Evolutionary conservation across 2,888 invertebrate genomes (phyloP), one percentile per base, ranked within the genome.

Genomic region (Ditula angustiorana): DNA sequence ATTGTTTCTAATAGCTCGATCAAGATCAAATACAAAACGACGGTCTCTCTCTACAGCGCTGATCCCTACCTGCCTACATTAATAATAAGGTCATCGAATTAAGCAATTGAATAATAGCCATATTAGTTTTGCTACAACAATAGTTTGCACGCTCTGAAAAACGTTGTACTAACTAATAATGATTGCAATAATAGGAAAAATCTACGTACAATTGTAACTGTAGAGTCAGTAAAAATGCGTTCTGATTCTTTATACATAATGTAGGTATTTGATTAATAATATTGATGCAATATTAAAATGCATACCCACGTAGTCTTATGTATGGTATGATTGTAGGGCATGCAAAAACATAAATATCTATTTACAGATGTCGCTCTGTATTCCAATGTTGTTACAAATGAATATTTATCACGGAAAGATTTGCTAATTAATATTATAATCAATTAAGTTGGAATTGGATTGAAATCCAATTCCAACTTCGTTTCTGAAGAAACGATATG

Each of bases 271-370:
- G 10, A 55, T 55, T 5, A 21, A 55, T 19, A 56, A 19, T 13
- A 19, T 47, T 13, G 7, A 26, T 35, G 10, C 37, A 26, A 37
- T 47, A 47, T 47, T 49, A 55, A 56, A 61, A 56, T 56, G 55
- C 61, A 55, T 61, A 37, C 37, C 61, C 47, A 56, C 61, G 28
- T 37, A 10, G 41, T 2, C 35, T 16, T 55, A 46, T 24, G 19
- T 41, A 56, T 62, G 56, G 41, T 50, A 49, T 50, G 30, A 56
- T 56, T 55, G 37, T 30, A 28, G 8, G 26, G 26, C 37, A 63
- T 57, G 50, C 21, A 44, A 44, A 46, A 58, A 58, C 19, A 63
- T 63, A 35, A 57, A 63, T 63, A 57, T 63, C 50, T 63, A 63
- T 57, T 57, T 41, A 63, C 49, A 57, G 41, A 41, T 57, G 49